Evolutionary conservation across 2,113 vertebrate species (phyloP).

Genomic region (Salvator merianae): DNA sequence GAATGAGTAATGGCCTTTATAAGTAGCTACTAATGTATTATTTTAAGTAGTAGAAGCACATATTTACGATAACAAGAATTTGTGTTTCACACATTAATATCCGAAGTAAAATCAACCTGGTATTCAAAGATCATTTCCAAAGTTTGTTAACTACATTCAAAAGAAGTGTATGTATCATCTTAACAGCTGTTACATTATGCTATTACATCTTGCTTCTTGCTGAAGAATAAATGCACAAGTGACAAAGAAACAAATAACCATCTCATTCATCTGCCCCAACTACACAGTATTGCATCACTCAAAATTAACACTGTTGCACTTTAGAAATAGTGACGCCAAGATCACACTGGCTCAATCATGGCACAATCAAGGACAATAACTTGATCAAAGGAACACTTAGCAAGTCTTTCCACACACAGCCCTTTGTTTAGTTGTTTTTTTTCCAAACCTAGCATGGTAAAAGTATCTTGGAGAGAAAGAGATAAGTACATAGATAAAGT

Average conservation of each 20-base stretch:
- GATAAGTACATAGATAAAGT: not conserved
- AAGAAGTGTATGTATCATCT: slow-evolving; percentile 22
- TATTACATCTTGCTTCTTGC: not conserved
- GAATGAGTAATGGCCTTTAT: not conserved
- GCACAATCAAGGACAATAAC: slow-evolving; percentile 37
- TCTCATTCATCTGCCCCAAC: slow-evolving; percentile 51
- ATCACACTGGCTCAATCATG: slow-evolving; percentile 12
- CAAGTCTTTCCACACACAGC: not conserved
- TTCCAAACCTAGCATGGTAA: not conserved
- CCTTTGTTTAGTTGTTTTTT: slow-evolving; percentile 1
- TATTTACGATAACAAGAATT: not conserved
- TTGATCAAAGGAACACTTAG: slow-evolving; percentile 26
- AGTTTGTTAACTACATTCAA: not conserved
- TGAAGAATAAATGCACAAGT: not conserved
- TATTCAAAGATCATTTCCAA: not conserved
- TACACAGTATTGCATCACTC: slow-evolving; percentile 42
- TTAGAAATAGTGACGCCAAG: slow-evolving; percentile 47
- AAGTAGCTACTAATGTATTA: not conserved
- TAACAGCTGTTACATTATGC: slow-evolving; percentile 39
- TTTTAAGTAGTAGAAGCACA: not conserved
- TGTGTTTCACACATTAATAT: not conserved
- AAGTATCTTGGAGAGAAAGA: slow-evolving; percentile 8
- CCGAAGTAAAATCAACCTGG: not conserved
- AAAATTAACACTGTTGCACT: slow-evolving; percentile 62
- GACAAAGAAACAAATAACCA: slow-evolving; percentile 29